Percentiles rank a stretch among this genome's conserved stretches.
These are phyloP conservation scores for Himalopsyche tibetana DNA, from an alignment of 2,888 invertebrate genomes.

Conservation along the genomic window DNA sequence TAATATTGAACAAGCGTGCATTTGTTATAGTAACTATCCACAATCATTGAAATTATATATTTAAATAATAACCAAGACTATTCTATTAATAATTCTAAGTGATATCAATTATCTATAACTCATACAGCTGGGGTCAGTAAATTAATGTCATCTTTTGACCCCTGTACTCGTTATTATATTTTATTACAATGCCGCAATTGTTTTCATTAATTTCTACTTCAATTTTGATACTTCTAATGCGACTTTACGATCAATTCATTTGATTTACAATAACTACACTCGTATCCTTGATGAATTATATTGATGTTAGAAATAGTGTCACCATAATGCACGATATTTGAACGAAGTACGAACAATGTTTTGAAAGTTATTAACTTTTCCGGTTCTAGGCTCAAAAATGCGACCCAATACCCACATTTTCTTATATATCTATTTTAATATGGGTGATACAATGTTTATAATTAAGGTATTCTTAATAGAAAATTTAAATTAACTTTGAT, in stretches of 20 bases:
- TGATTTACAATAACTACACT: conserved; percentile 48
- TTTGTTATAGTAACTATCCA: no score
- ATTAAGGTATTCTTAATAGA: no score
- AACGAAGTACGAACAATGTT: no score
- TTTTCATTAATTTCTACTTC: conserved; percentile 23
- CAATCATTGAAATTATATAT: no score
- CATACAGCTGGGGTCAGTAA: background rate
- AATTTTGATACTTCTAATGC: conserved; percentile 41
- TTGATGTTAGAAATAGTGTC: conserved; percentile 16
- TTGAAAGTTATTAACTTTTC: no score
- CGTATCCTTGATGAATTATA: background rate
- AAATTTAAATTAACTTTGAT: no score
- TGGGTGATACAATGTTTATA: no score
- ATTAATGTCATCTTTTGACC: conserved; percentile 19
- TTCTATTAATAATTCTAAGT: background rate
- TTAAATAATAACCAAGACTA: no score
- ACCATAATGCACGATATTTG: background rate
- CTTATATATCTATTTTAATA: no score
- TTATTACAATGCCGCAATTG: conserved; percentile 49
- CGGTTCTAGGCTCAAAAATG: no score
- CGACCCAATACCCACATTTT: no score
- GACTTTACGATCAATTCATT: conserved; percentile 53
- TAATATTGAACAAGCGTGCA: no score
- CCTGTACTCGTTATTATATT: conserved; percentile 3
- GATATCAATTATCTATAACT: background rate